phyloP scores from a whole-genome alignment of 2,888 invertebrate species.

The Peribatodes rhomboidaria region DNA sequence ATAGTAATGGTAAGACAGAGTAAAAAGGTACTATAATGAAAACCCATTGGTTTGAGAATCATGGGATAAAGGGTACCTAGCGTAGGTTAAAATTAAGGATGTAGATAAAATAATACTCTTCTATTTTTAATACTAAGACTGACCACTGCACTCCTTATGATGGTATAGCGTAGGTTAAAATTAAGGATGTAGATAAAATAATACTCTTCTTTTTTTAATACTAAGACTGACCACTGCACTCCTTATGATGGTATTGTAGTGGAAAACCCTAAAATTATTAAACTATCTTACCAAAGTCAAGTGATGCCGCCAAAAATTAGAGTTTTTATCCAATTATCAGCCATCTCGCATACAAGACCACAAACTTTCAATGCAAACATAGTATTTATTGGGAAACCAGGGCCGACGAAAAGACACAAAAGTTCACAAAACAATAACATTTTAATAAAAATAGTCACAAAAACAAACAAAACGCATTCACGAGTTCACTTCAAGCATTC shows the following conservation, averaged over 20 bases:
- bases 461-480: background rate
- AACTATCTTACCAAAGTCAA: slow-evolving; percentile 16
- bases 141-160: no score
- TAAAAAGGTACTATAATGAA: no score
- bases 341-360: background rate
- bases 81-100: background rate
- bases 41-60: background rate
- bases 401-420: background rate
- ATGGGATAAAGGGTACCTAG: background rate
- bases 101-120: no score
- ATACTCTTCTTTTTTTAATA: no score
- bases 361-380: background rate
- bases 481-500: no score
- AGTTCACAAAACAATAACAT: background rate
- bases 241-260: no score
- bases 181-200: no score
- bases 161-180: background rate
- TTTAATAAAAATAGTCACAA: background rate
- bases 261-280: background rate
- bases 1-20: background rate
- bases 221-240: no score
- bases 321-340: background rate
- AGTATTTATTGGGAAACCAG: background rate
- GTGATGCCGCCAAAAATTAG: slow-evolving; percentile 21
- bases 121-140: no score